Percentiles rank a stretch among this genome's conserved stretches.
Conservation (phyloP, 2,113 vertebrate genomes). For the Lichenostomus cassidix region DNA sequence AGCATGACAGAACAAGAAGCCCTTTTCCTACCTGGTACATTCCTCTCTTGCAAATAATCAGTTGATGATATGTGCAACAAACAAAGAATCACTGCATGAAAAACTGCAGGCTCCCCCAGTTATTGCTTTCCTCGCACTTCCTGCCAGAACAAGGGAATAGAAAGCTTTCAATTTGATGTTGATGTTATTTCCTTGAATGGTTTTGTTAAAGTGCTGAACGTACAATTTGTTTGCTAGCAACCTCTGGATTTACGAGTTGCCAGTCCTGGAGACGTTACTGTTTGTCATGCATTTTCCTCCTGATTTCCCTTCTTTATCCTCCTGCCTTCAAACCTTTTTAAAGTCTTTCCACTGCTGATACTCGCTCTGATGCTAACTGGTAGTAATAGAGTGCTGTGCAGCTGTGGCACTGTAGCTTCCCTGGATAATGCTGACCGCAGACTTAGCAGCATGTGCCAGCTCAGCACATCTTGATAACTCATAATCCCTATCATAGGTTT, state of each 20-base stretch:
- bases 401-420: conserved; percentile 19
- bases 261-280: conserved; percentile 15
- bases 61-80: neutral
- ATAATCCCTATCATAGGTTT: conserved; percentile 62
- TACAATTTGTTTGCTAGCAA: conserved; percentile 47
- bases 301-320: conserved; percentile 45
- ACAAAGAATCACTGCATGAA: conserved; percentile 32
- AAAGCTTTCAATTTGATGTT: conserved; percentile 46
- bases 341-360: conserved; percentile 25
- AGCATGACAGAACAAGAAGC: neutral
- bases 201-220: conserved; percentile 55
- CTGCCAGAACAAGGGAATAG: conserved; percentile 37
- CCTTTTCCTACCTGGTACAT: neutral
- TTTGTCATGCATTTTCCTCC: conserved; percentile 60
- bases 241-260: conserved; percentile 61
- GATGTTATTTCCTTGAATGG: conserved; percentile 42
- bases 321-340: conserved; percentile 47
- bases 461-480: conserved; percentile 72
- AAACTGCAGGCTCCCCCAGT: conserved; percentile 28
- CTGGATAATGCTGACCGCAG: conserved; percentile 55
- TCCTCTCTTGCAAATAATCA: neutral
- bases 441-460: conserved; percentile 51
- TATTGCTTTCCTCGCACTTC: conserved; percentile 20
- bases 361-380: conserved; percentile 8
- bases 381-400: conserved; percentile 47